Evolutionary conservation across 2,113 vertebrate species (phyloP).

Genomic region (Hippocampus comes): DNA sequence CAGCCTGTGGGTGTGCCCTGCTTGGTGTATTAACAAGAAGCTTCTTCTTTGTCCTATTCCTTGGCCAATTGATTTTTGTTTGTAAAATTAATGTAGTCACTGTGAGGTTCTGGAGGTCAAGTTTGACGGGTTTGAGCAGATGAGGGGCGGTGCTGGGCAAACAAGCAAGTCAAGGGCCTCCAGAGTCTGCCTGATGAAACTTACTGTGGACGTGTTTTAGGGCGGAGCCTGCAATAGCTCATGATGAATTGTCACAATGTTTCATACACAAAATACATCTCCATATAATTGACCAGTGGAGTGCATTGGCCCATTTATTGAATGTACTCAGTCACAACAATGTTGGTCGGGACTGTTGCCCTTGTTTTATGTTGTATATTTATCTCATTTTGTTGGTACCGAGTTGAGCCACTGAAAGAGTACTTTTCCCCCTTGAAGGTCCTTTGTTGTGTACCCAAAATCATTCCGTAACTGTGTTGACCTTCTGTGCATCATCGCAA

Average conservation of each 20-base stretch:
- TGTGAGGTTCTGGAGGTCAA: conserved; percentile 61
- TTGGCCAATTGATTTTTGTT: conserved; percentile 68
- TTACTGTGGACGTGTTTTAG: conserved; percentile 22
- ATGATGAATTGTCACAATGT: conserved; percentile 54
- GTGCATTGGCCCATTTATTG: conserved; percentile 40
- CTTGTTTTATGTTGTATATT: conserved; percentile 34
- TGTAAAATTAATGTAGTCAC: conserved; percentile 63
- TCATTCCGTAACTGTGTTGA: too few relatives aligned
- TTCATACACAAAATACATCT: conserved; percentile 37
- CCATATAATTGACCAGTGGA: conserved; percentile 42
- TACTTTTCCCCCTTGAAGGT: too few relatives aligned
- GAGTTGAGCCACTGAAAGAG: conserved; percentile 4
- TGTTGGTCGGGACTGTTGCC: conserved; percentile 20
- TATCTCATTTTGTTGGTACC: conserved; percentile 6
- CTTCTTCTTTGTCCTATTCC: conserved; percentile 52
- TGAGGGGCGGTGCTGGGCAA: conserved; percentile 53
- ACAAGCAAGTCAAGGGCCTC: conserved; percentile 8
- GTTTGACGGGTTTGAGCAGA: conserved; percentile 48
- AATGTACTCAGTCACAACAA: conserved; percentile 19
- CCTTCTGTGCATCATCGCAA: too few relatives aligned
- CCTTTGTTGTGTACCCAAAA: too few relatives aligned
- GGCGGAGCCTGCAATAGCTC: conserved; percentile 39
- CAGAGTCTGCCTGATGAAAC: conserved; percentile 56
- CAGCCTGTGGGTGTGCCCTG: conserved; percentile 57
- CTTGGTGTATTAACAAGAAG: conserved; percentile 51